Evolutionary conservation across 1,140 invertebrate genomes (phyloP), one percentile per base, ranked within the genome.

Genomic region (Papilio machaon): DNA sequence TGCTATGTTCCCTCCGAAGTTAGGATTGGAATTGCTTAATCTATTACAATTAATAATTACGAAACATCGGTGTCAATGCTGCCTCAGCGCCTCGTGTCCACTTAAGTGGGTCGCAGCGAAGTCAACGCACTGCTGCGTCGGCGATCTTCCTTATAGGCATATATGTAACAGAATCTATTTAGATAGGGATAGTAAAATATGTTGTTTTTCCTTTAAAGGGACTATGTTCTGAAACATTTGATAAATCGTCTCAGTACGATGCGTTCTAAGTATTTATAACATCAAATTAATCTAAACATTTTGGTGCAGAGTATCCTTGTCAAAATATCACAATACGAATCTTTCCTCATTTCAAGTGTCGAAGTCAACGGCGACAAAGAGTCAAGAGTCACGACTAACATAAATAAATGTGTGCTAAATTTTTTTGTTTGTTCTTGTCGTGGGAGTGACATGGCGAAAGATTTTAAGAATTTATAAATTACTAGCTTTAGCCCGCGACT

Each of bases 331-430:
- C 7, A 54, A 54, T 35, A 13, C 54, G 23, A 60, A 60, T 19
- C 17, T 70, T 70, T 70, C 64, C 30, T 70, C 64, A 35, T 70
- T 70, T 35, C 30, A 70, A 70, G 23, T 70, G 64, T 13, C 64
- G 13, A 70, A 38, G 64, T 70, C 64, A 70, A 70, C 64, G 64
- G 64, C 38, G 23, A 30, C 23, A 30, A n/a, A n/a, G 23, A 30
- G 23, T 30, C 64, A 70, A 70, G 60, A 64, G 64, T 70, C 64
- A 70, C 64, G 64, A 70, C 64, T 23, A 35, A 70, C 30, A 70
- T 70, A 35, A 70, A 35, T 70, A 35, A 70, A 35, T 38, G 30
- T 67, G 30, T 67, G 64, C 64, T 70, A 35, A 64, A 35, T 70
- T 70, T 67, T 67, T 67, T 70, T 70, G 30, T 70, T 35, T 70